Evolutionary conservation across 2,888 invertebrate species (phyloP).

Genomic region (Apamea sordens): DNA sequence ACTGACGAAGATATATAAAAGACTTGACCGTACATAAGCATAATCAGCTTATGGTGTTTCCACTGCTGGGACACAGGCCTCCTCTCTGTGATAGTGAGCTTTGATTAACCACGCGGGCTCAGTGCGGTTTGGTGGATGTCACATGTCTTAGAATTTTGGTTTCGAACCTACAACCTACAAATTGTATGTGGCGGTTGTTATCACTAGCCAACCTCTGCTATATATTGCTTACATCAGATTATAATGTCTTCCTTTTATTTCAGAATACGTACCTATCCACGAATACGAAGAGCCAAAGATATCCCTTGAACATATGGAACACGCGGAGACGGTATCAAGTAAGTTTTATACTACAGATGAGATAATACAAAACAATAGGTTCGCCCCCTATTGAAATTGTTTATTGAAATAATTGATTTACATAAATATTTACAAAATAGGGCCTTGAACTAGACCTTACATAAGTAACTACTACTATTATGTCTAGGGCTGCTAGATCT

Average conservation of each 20-base stretch:
- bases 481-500: too few species aligned
- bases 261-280: constrained; percentile 85
- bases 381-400: too few species aligned
- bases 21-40: neutral
- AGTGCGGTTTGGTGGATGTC: neutral
- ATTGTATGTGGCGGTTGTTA: neutral
- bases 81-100: neutral
- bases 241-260: constrained; percentile 42
- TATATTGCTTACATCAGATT: neutral
- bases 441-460: too few species aligned
- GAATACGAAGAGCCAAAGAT: constrained; percentile 86
- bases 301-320: constrained; percentile 82
- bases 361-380: neutral
- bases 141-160: neutral
- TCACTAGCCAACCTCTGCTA: neutral
- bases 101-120: neutral
- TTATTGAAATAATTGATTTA: too few species aligned
- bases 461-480: too few species aligned
- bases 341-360: constrained; percentile 64
- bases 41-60: neutral
- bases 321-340: constrained; percentile 85
- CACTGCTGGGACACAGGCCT: neutral
- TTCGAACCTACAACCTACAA: neutral
- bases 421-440: too few species aligned
- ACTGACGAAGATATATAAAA: neutral